Base-by-base conservation (phyloP, 1,140 invertebrate genomes). In the Formica selysi region DNA sequence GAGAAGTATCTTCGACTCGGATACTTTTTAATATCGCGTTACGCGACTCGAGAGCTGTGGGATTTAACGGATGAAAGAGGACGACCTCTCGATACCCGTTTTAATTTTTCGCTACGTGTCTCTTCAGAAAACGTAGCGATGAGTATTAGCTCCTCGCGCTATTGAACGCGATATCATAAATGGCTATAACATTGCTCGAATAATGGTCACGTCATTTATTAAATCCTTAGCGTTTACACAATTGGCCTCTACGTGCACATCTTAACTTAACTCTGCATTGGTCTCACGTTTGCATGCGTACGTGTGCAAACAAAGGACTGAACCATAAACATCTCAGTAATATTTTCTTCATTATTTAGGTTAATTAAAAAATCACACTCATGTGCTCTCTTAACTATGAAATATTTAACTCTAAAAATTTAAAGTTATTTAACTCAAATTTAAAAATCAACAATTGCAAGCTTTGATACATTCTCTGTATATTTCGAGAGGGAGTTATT, bases 11-110 rank as follows among this genome's bases (percentile, higher is more conserved):
- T 83, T 83, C 29, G 54, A 54, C 36, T 59, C 67, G 79, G 54
- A 74, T 57, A 73, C 44, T 83, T 83, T 83, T 74, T 83, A 83
- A 83, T 83, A 83, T 83, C n/a, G 68, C 26, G 68, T 83, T 74
- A 83, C 68, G 68, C n/a, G 26, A 32, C n/a, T 61, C 51, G 68
- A 62, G 38, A 74, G 29, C 32, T 67, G 41, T 44, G n/a, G n/a
- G 54, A 26, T 74, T 83, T 83, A 74, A 16, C 68, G 68, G 13
- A 29, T 73, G 57, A 62, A 83, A 83, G 73, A 83, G 79, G 79
- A 36, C 29, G 68, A 48, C 19, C 54, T 83, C 26, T 74, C n/a
- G 57, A 61, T 83, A 41, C 41, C 29, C 36, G 5, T 73, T 83
- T 83, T 74, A 83, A 74, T 74, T 83, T n/a, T 29, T 83, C 38